Base-by-base conservation (phyloP, 2,113 vertebrate genomes). In the Odontophorus gujanensis region DNA sequence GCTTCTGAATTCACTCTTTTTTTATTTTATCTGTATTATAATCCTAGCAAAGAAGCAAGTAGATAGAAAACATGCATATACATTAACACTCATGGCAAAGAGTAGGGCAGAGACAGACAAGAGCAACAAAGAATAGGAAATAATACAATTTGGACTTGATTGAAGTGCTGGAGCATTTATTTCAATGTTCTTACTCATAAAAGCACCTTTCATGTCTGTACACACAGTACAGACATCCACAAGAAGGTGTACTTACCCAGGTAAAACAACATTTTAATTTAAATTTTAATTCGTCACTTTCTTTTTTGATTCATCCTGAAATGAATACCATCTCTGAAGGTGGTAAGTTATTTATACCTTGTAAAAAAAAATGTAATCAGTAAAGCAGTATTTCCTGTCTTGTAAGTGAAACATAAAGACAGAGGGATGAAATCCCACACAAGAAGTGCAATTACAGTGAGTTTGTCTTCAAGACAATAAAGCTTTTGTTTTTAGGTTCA, bases 321-420 rank as follows among this genome's bases (percentile, higher is more conserved):
- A 76, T 73, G 16, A 82, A 66, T 36, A 66, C 5, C 0, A 4
- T 68, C 51, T 91, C 83, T 75, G 76, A 90, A 85, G 69, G 75
- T 16, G 57, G 9, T 4, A 83, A 83, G 53, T 72, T 86, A 90
- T 87, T 82, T 81, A 67, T 80, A 75, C 11, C 11, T 57, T 15
- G 13, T 45, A 26, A 77, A 95, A 93, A 93, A 80, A 90, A 82
- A 62, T 3, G 13, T 81, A 87, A 93, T 91, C 87, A 92, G 67
- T 74, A 90, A 85, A 69, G 48, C 58, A 53, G 65, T 55, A 86
- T 95, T 96, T 96, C 95, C 85, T 90, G 94, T 81, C 73, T 68
- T 68, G 20, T 55, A 86, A 89, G 51, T 85, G 71, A 95, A 95
- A 93, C 42, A 45, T 28, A 87, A 87, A 18, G 38, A 72, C 7